A percentile compares a stretch with the other conserved stretches of the same genome.
phyloP scores from a whole-genome alignment of 92 coral and sea anemone genomes.

The Epizoanthus scotinus region DNA sequence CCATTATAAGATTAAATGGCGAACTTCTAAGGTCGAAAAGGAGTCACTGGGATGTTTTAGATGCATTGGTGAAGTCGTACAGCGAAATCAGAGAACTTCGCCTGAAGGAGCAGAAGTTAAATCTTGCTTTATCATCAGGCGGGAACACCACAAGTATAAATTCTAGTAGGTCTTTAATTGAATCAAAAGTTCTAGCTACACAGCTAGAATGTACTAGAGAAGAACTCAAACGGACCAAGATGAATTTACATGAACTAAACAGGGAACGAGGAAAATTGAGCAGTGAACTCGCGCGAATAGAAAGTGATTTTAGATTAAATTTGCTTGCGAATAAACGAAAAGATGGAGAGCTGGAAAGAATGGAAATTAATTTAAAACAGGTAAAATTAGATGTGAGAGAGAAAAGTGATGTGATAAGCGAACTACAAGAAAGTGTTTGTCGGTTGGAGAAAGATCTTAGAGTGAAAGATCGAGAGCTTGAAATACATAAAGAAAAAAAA shows the following conservation, averaged over 20 bases:
- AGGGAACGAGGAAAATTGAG: conserved; percentile 60
- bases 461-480: conserved; percentile 47
- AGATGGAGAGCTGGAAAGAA: conserved; percentile 63
- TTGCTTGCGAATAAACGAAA: conserved; percentile 56
- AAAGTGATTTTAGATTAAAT: conserved; percentile 53
- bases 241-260: conserved; percentile 51
- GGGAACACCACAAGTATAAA: neutral
- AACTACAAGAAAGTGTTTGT: conserved; percentile 40
- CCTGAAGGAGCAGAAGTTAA: conserved; percentile 63
- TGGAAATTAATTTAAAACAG: conserved; percentile 45
- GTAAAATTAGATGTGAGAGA: conserved; percentile 45
- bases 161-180: neutral
- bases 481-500: conserved; percentile 46
- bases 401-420: conserved; percentile 46
- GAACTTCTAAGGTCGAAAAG: conserved; percentile 73
- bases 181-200: conserved; percentile 33
- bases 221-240: conserved; percentile 64
- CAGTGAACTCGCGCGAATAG: conserved; percentile 46
- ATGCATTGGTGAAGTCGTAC: conserved; percentile 69
- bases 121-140: conserved; percentile 24
- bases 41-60: conserved; percentile 78
- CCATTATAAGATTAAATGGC: conserved; percentile 77
- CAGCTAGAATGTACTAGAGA: conserved; percentile 65
- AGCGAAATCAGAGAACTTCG: conserved; percentile 72
- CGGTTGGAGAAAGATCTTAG: conserved; percentile 50